Evolutionary conservation across 2,113 vertebrate species (phyloP), one percentile per base, ranked within the genome.

Genomic region (Ramphastos sulfuratus): DNA sequence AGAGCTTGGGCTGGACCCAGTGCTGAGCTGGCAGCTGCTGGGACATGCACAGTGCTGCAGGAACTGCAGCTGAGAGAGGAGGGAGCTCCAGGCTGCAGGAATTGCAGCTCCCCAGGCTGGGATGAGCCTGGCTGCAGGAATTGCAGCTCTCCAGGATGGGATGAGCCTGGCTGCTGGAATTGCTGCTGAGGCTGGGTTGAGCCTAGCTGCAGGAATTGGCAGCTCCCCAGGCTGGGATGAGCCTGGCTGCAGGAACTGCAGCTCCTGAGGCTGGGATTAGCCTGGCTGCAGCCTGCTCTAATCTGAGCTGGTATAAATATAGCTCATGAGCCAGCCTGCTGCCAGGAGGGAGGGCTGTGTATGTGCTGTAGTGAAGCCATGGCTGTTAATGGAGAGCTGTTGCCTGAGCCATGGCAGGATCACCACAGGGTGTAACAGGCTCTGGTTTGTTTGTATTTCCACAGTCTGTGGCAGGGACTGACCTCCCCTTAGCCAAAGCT

Each of bases 391-490:
- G 69, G 2, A 27, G 87, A 54, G 4, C 1, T 9, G 7, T 39
- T 5, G 7, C 66, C 63, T 79, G 46, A 1, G 52, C 2, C 14
- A 5, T 3, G 6, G 4, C 12, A 64, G 15, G 31, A 1, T 24
- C 39, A 2, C 33, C 9, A 0, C 2, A 14, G 48, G n/a, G 11
- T 0, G 5, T 1, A 37, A 2, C 64, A 21, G 4, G 0, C 1
- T 4, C 50, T 8, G 37, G 1, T 54, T 8, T 11, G 15, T n/a
- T 54, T 28, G 27, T 15, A 4, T 44, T n/a, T 14, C 13, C 64
- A 16, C 30, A 9, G 23, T 8, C 3, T 19, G 58, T 70, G 70
- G 46, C 19, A 55, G 33, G 56, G 31, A 1, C 10, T 69, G 77
- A 20, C 42, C 25, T 61, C 58, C 58, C 7, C 0, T 1, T 20